A percentile compares a stretch with the other conserved stretches of the same genome.
Conservation (phyloP, 2,113 vertebrate genomes). For the Etheostoma cragini region DNA sequence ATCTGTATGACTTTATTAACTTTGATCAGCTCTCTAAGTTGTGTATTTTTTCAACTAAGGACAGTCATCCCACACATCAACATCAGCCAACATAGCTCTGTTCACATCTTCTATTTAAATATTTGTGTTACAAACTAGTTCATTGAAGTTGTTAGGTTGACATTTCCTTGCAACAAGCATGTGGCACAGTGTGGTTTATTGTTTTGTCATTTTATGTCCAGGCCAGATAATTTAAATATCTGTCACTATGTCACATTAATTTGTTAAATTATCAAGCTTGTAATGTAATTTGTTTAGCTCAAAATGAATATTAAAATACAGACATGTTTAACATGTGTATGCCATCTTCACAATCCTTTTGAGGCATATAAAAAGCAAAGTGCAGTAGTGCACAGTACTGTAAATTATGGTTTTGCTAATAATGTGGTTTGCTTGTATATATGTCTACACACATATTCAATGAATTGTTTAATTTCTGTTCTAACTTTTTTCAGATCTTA, state of each 20-base stretch:
- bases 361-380: neutral
- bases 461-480: neutral
- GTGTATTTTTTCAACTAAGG: neutral
- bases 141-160: neutral
- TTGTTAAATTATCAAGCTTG: neutral
- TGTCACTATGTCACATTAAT: neutral
- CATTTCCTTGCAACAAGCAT: neutral
- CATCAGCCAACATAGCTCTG: neutral
- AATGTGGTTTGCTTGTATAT: neutral
- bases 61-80: neutral
- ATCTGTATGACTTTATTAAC: neutral
- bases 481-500: neutral
- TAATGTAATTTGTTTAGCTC: constrained; percentile 11
- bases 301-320: neutral
- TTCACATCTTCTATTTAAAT: neutral
- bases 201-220: constrained; percentile 3
- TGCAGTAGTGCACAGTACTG: neutral
- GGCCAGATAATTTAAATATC: neutral
- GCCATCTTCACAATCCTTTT: neutral
- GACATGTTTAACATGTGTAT: neutral
- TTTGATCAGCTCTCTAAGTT: constrained; percentile 3
- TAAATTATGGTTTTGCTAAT: neutral
- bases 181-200: constrained; percentile 4
- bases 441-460: neutral
- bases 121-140: neutral